phyloP scores from a whole-genome alignment of 2,113 vertebrate genomes.

The Cygnus buccinator region DNA sequence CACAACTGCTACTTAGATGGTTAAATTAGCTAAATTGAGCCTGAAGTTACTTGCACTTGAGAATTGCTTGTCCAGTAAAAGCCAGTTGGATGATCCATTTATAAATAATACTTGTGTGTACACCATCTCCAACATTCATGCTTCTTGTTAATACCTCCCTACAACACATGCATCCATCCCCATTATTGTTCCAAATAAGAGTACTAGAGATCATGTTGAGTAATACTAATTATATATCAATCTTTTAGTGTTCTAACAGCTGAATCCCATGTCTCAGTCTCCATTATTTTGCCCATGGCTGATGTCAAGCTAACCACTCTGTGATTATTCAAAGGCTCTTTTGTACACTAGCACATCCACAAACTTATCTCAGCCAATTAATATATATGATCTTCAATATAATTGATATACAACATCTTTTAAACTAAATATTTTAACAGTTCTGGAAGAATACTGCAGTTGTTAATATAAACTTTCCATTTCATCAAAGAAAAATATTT shows the following conservation, averaged over 20 bases:
- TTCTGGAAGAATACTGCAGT: not conserved
- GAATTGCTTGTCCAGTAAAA: not conserved
- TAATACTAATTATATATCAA: not conserved
- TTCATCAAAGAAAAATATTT: not conserved
- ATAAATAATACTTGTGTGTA: not conserved
- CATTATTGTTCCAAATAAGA: not conserved
- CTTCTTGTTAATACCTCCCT: not conserved
- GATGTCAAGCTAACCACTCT: fast-evolving
- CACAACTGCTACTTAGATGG: not conserved
- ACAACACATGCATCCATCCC: not conserved
- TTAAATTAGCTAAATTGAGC: slow-evolving; percentile 45
- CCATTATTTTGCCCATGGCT: not conserved
- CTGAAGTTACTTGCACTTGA: slow-evolving; percentile 3
- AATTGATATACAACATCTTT: not conserved
- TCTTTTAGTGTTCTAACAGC: not conserved
- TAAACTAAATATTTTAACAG: not conserved
- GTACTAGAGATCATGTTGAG: not conserved
- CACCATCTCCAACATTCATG: not conserved
- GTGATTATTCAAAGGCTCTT: not conserved
- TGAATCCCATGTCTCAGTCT: not conserved
- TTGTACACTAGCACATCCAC: not conserved
- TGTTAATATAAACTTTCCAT: not conserved
- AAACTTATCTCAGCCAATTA: not conserved
- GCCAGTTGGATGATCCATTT: not conserved
- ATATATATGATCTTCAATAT: not conserved